Conservation (phyloP, 2,797 vertebrate species). For the Melanotaenia parkinsoni region DNA sequence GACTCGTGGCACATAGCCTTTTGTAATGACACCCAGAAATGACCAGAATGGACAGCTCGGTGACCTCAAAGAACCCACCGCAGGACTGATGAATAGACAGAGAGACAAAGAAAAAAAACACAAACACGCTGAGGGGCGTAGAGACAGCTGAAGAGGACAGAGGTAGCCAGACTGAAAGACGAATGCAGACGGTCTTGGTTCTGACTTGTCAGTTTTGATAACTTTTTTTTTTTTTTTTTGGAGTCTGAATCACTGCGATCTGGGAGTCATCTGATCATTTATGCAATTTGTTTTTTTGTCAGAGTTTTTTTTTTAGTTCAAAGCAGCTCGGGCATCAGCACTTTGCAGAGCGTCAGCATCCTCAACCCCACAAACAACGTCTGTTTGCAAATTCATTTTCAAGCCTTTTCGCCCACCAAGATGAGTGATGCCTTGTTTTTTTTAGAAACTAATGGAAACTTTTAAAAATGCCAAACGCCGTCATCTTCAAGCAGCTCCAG, state of each 20-base stretch:
- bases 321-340: conserved; percentile 36
- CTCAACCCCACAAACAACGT: conserved; percentile 38
- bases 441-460: conserved; percentile 17
- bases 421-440: conserved; percentile 21
- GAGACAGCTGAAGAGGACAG: conserved; percentile 29
- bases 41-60: conserved; percentile 62
- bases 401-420: conserved; percentile 38
- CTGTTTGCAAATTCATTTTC: conserved; percentile 33
- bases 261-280: conserved; percentile 53
- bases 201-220: conserved; percentile 13
- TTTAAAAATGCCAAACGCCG: conserved; percentile 32
- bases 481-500: neutral
- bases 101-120: conserved; percentile 47
- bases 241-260: conserved; percentile 15
- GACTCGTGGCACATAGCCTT: conserved; percentile 66
- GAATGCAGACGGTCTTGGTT: conserved; percentile 17
- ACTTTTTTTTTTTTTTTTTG: neutral
- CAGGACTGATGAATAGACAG: conserved; percentile 60
- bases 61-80: conserved; percentile 62
- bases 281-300: conserved; percentile 42
- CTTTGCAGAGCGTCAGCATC: conserved; percentile 38
- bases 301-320: conserved; percentile 24
- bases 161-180: conserved; percentile 11
- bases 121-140: conserved; percentile 35
- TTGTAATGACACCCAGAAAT: conserved; percentile 75